Evolutionary conservation across 1,140 invertebrate genomes (phyloP).

Genomic region (Zophobas morio): DNA sequence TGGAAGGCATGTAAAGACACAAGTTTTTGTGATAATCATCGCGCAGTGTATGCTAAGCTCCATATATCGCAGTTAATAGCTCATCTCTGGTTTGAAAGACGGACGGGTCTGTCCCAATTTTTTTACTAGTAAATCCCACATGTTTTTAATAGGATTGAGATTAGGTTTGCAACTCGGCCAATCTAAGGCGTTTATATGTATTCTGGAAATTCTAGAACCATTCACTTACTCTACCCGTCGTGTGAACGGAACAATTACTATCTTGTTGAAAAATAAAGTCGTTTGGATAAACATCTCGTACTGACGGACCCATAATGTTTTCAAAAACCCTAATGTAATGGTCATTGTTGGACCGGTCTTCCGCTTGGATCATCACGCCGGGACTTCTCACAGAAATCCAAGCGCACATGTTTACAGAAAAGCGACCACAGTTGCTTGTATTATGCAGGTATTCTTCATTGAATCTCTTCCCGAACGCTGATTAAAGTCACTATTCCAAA

Average conservation of each 20-base stretch:
- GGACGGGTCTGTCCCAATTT: neutral
- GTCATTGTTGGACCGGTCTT: neutral
- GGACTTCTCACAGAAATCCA: neutral
- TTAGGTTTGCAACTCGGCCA: too few relatives aligned
- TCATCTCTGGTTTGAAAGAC: neutral
- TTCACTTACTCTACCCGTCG: too few relatives aligned
- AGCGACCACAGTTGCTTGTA: neutral
- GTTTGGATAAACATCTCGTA: too few relatives aligned
- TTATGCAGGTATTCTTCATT: neutral
- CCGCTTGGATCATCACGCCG: neutral
- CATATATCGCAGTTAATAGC: neutral
- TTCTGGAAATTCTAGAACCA: too few relatives aligned
- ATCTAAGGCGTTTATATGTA: too few relatives aligned
- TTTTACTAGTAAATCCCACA: neutral
- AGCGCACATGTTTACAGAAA: neutral
- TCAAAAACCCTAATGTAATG: neutral
- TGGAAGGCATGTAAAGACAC: neutral
- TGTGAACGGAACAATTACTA: too few relatives aligned
- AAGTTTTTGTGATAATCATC: neutral
- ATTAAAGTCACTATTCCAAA: neutral
- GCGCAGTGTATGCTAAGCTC: neutral
- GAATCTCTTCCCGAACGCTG: too few relatives aligned
- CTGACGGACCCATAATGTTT: neutral
- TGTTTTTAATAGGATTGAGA: neutral
- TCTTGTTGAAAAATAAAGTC: too few relatives aligned